Conservation (phyloP, 2,888 invertebrate species). For the Pelosia muscerda region DNA sequence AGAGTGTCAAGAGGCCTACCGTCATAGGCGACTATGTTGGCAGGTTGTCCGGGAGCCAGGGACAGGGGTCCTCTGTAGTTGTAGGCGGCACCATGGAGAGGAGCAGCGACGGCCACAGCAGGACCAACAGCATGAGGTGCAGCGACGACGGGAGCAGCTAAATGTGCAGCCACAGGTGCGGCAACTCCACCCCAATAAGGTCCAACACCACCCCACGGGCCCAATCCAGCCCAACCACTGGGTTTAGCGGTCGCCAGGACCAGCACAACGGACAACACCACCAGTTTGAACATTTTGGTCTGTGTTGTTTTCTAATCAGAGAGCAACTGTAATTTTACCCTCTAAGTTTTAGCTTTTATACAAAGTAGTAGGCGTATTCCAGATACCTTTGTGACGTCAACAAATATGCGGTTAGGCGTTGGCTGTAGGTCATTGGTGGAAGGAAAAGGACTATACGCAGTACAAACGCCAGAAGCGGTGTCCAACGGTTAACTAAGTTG, state of each 20-base stretch:
- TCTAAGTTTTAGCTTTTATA: constrained; percentile 74
- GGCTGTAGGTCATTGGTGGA: constrained; percentile 61
- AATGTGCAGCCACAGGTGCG: constrained; percentile 53
- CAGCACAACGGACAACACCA: constrained; percentile 88
- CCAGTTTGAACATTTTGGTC: constrained; percentile 87
- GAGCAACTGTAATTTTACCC: constrained; percentile 74
- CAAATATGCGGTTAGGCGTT: constrained; percentile 76
- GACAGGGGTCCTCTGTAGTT: constrained; percentile 82
- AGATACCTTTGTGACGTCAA: constrained; percentile 78
- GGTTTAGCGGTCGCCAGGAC: constrained; percentile 86
- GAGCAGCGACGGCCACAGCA: constrained; percentile 58
- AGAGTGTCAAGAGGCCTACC: constrained; percentile 82
- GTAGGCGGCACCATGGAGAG: constrained; percentile 64
- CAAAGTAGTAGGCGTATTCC: constrained; percentile 74
- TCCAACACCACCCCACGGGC: constrained; percentile 57
- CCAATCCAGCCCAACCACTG: constrained; percentile 58
- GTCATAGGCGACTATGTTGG: constrained; percentile 77
- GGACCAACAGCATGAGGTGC: constrained; percentile 53
- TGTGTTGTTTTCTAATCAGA: constrained; percentile 77
- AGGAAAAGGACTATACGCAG: constrained; percentile 63
- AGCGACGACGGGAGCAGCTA: constrained; percentile 54
- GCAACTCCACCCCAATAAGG: constrained; percentile 58
- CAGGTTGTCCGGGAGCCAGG: constrained; percentile 79
- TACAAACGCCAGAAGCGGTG: constrained; percentile 41
- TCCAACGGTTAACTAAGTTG: constrained; percentile 21